phyloP scores from a whole-genome alignment of 2,888 invertebrate genomes.

The Caenorhabditis japonica region DNA sequence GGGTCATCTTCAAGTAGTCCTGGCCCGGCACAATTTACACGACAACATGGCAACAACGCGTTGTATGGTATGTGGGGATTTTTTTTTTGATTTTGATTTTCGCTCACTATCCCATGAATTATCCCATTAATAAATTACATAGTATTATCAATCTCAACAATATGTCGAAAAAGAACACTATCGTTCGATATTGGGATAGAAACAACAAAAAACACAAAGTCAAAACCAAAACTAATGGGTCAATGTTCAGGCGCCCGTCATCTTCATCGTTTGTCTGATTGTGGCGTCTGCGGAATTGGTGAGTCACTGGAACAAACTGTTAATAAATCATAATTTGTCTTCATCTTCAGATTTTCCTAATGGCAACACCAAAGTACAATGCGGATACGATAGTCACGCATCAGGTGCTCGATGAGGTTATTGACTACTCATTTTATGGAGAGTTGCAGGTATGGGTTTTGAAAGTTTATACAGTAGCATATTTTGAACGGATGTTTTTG shows the following conservation, averaged over 20 bases:
- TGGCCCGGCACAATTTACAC: constrained; percentile 40
- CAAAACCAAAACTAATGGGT: constrained; percentile 32
- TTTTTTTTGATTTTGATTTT: no score
- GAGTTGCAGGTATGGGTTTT: constrained; percentile 44
- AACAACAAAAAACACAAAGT: not conserved
- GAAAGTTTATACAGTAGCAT: no score
- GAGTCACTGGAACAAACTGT: constrained; percentile 3
- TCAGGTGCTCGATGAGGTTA: constrained; percentile 39
- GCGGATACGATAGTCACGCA: constrained; percentile 36
- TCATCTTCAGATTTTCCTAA: constrained; percentile 27
- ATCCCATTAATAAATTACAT: no score
- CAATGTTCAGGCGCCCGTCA: constrained; percentile 47
- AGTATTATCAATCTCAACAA: no score
- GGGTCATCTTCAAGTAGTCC: constrained; percentile 45
- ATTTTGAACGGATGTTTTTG: constrained; percentile 1
- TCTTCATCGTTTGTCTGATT: constrained; percentile 22
- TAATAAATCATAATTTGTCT: not conserved
- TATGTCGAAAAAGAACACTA: not conserved
- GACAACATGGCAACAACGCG: constrained; percentile 51
- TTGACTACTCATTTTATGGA: constrained; percentile 35
- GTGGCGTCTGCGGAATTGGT: constrained; percentile 42
- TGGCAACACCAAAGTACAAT: constrained; percentile 38
- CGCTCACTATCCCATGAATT: no score
- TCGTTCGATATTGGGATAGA: not conserved
- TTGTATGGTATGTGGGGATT: constrained; percentile 43